Percentiles rank a stretch among this genome's conserved stretches.
Conservation (phyloP, 2,888 invertebrate genomes). For the Rosalia funebris region DNA sequence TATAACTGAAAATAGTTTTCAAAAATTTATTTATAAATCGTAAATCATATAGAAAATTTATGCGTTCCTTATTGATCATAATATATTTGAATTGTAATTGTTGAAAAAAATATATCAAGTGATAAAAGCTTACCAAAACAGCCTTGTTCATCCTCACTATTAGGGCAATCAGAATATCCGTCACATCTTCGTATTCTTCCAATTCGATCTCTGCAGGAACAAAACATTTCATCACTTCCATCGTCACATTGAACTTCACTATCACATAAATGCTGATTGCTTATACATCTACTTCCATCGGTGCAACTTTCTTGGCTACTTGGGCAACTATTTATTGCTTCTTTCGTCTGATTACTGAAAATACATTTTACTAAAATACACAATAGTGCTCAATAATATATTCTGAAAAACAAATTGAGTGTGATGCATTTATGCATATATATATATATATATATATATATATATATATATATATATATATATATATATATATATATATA, state of each 20-base stretch:
- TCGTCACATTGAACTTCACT: constrained; percentile 79
- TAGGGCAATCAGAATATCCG: constrained; percentile 84
- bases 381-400: neutral
- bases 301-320: constrained; percentile 56
- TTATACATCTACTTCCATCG: constrained; percentile 67
- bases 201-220: constrained; percentile 78
- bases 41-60: too few species aligned
- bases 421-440: neutral
- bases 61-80: too few species aligned
- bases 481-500: too few species aligned
- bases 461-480: too few species aligned
- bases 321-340: constrained; percentile 52
- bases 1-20: too few species aligned
- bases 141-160: constrained; percentile 82
- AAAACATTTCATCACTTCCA: constrained; percentile 80
- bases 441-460: too few species aligned
- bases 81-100: too few species aligned
- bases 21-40: too few species aligned
- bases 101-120: too few species aligned
- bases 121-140: constrained; percentile 82
- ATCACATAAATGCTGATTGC: constrained; percentile 74
- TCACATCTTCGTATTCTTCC: constrained; percentile 77
- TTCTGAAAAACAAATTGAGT: neutral
- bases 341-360: constrained; percentile 51
- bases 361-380: constrained; percentile 6